These are phyloP conservation scores for Clavelina lepadiformis DNA, from an alignment of 23 tunicate species.

Conservation along the genomic window DNA sequence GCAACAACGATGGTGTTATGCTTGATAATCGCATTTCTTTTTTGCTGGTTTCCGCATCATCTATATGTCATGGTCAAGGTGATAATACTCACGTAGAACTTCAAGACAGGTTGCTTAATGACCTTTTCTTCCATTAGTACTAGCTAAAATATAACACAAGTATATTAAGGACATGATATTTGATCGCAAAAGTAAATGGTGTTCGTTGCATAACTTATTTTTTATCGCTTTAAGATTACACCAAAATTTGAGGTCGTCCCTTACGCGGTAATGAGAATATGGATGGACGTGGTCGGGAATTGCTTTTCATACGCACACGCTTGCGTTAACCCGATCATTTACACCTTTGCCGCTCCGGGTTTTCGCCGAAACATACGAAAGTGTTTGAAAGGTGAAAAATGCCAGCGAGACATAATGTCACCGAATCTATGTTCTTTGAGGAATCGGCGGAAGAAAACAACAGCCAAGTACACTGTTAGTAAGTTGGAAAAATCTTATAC, in stretches of 20 bases:
- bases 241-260: background rate
- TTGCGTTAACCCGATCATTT: conserved; percentile 73
- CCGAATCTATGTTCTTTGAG: too few relatives aligned
- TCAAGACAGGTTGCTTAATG: too few relatives aligned
- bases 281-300: conserved; percentile 22
- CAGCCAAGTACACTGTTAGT: too few relatives aligned
- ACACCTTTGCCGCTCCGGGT: conserved; percentile 76
- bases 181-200: background rate
- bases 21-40: conserved; percentile 63
- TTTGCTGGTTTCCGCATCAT: conserved; percentile 86
- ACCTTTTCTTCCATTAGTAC: too few relatives aligned
- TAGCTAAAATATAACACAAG: too few relatives aligned
- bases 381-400: too few relatives aligned
- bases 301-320: conserved; percentile 77
- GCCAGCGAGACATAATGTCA: too few relatives aligned
- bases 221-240: conserved; percentile 12
- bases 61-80: conserved; percentile 47
- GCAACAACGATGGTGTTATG: conserved; percentile 57
- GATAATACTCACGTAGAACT: too few relatives aligned
- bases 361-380: conserved; percentile 60
- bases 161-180: too few relatives aligned
- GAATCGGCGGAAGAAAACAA: too few relatives aligned
- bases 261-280: conserved; percentile 8
- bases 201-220: background rate
- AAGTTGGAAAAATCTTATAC: too few relatives aligned